A percentile compares a stretch with the other conserved stretches of the same genome.
Conservation (phyloP, 2,797 vertebrate genomes). For the Gymnopithys bicolor region DNA sequence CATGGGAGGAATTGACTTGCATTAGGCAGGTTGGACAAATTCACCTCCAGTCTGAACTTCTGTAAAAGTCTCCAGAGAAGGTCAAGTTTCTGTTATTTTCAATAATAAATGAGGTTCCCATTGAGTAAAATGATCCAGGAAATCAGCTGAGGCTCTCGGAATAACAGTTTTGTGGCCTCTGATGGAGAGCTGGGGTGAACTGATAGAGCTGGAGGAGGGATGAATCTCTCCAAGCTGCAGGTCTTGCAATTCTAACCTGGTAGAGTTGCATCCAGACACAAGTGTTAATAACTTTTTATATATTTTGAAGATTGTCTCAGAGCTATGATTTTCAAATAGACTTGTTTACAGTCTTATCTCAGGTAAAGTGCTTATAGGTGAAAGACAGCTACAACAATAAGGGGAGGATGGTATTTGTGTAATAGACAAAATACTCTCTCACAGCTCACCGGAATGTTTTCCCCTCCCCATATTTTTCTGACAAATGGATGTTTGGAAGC, state of each 20-base stretch:
- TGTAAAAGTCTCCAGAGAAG: slow-evolving; percentile 47
- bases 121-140: slow-evolving; percentile 58
- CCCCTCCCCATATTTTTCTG: not conserved
- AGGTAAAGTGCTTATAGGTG: not conserved
- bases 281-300: not conserved
- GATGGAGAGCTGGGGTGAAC: not conserved
- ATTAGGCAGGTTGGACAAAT: slow-evolving; percentile 38
- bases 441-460: not conserved
- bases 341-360: not conserved
- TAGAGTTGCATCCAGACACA: not conserved
- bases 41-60: slow-evolving; percentile 40
- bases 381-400: not conserved
- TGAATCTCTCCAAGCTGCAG: not conserved
- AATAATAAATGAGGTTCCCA: slow-evolving; percentile 67
- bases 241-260: not conserved
- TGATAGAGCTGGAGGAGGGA: not conserved
- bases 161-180: not conserved
- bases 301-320: not conserved
- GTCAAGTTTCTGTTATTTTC: slow-evolving; percentile 60
- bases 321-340: not conserved
- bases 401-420: not conserved
- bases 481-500: slow-evolving; percentile 47
- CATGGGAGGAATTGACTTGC: slow-evolving; percentile 36
- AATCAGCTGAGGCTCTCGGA: not conserved
- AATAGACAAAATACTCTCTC: not conserved